phyloP scores from a whole-genome alignment of 2,888 invertebrate species.

The Drosophila anomelani region DNA sequence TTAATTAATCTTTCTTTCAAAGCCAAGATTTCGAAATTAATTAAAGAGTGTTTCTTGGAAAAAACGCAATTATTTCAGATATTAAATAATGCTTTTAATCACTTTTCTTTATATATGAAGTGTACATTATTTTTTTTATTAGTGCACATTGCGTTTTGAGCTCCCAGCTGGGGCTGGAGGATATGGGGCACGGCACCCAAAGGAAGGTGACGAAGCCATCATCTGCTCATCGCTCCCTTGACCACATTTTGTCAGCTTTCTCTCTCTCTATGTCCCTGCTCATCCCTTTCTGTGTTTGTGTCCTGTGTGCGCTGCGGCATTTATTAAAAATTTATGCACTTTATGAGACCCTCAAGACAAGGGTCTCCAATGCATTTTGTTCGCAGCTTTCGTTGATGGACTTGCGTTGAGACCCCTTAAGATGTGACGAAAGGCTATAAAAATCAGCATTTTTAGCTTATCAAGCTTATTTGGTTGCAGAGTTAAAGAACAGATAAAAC shows the following conservation, averaged over 20 bases:
- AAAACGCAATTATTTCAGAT: background rate
- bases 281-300: background rate
- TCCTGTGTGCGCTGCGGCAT: conserved; percentile 34
- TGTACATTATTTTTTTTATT: background rate
- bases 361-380: conserved; percentile 37
- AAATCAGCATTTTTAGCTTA: conserved; percentile 57
- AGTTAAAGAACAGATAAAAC: conserved; percentile 7
- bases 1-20: no score
- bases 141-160: background rate
- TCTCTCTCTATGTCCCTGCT: background rate
- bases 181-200: conserved; percentile 9
- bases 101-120: no score
- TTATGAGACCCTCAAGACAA: conserved; percentile 51
- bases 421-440: conserved; percentile 66
- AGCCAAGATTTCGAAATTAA: no score
- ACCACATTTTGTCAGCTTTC: conserved; percentile 46
- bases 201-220: conserved; percentile 31
- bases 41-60: no score
- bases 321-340: conserved; percentile 76
- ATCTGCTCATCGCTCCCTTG: conserved; percentile 47
- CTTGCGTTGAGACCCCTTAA: conserved; percentile 41
- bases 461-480: conserved; percentile 16
- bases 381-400: conserved; percentile 46
- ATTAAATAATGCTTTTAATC: background rate
- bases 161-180: background rate